Evolutionary conservation across 2,113 vertebrate genomes (phyloP).

Genomic region (Aramus guarauna): DNA sequence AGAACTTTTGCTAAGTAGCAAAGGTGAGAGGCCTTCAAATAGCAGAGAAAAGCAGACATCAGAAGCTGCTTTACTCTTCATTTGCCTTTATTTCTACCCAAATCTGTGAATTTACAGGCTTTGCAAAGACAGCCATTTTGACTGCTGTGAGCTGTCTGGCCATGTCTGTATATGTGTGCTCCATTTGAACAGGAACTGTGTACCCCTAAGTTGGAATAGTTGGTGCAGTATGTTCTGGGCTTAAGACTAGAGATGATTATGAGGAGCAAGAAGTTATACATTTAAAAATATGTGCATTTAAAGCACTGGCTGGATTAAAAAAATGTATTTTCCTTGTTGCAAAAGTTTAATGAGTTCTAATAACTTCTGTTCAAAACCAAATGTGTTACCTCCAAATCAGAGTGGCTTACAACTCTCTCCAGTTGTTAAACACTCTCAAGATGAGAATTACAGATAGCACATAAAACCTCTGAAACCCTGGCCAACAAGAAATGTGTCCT

Average conservation of each 20-base stretch:
- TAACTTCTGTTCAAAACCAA: slow-evolving; percentile 44
- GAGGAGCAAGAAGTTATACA: not conserved
- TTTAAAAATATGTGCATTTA: not conserved
- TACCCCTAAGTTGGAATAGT: not conserved
- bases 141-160: not conserved
- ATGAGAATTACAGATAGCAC: slow-evolving; percentile 14
- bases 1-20: not conserved
- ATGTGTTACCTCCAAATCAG: not conserved
- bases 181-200: not conserved
- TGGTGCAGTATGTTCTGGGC: not conserved
- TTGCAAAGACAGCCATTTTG: not conserved
- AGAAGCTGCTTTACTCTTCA: not conserved
- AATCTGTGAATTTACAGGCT: not conserved
- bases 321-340: not conserved
- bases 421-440: not conserved
- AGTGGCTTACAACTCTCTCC: not conserved
- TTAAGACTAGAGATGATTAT: not conserved
- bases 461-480: slow-evolving; percentile 31
- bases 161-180: not conserved
- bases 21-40: not conserved
- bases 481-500: slow-evolving; percentile 56
- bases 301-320: not conserved
- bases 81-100: not conserved
- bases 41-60: not conserved
- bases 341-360: not conserved